A percentile compares a stretch with the other conserved stretches of the same genome.
Evolutionary conservation across 2,888 invertebrate species (phyloP).

Genomic region (Yponomeuta evonymella): DNA sequence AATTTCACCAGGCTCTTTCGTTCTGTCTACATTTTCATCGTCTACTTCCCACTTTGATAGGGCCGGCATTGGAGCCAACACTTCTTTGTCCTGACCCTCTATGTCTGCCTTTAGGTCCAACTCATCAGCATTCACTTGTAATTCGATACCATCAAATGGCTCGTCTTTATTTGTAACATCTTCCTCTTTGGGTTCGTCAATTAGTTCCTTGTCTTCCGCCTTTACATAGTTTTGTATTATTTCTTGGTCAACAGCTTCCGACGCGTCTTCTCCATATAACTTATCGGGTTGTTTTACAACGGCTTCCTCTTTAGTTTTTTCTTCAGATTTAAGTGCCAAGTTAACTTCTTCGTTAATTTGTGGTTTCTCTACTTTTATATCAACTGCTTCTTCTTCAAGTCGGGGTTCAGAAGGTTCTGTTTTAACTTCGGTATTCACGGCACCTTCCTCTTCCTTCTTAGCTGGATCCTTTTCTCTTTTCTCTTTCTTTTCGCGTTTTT

Average conservation of each 20-base stretch:
- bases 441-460: conserved; percentile 50
- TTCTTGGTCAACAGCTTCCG: conserved; percentile 73
- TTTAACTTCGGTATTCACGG: conserved; percentile 29
- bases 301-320: conserved; percentile 33
- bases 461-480: conserved; percentile 70
- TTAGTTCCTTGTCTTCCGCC: conserved; percentile 37
- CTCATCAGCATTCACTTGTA: conserved; percentile 75
- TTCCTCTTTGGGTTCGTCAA: conserved; percentile 37
- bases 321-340: conserved; percentile 22
- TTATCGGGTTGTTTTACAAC: conserved; percentile 36
- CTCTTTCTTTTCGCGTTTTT: conserved; percentile 73
- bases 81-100: conserved; percentile 69
- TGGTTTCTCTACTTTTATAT: neutral
- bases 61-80: conserved; percentile 85
- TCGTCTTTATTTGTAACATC: conserved; percentile 64
- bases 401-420: conserved; percentile 4
- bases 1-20: conserved; percentile 65
- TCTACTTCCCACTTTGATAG: conserved; percentile 94
- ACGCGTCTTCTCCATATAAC: conserved; percentile 73
- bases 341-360: neutral
- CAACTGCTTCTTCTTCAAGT: conserved; percentile 15
- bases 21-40: conserved; percentile 64
- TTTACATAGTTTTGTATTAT: conserved; percentile 76
- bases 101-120: conserved; percentile 72
- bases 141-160: conserved; percentile 74